These are phyloP conservation scores for Galaxea fascicularis DNA, from an alignment of 92 coral and sea anemone species.

Conservation along the genomic window DNA sequence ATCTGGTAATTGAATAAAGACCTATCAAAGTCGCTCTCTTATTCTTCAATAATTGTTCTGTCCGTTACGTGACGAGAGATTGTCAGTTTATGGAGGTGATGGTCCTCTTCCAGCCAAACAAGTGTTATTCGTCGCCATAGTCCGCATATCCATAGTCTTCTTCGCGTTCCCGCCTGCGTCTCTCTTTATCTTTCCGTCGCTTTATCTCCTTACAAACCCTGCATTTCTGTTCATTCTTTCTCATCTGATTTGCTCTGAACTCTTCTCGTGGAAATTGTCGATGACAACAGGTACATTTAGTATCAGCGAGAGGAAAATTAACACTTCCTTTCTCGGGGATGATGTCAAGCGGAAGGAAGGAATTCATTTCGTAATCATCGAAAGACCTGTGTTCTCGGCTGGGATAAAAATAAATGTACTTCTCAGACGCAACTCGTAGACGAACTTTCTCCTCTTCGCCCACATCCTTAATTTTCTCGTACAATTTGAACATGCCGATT, in stretches of 20 bases:
- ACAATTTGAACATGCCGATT: conserved; percentile 67
- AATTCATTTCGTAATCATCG: conserved; percentile 76
- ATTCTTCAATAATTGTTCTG: too few species aligned
- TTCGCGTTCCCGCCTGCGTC: conserved; percentile 42
- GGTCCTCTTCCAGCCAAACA: too few species aligned
- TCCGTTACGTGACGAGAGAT: too few species aligned
- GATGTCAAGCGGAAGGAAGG: conserved; percentile 78
- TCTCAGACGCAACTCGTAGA: conserved; percentile 76
- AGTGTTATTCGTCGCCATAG: too few species aligned
- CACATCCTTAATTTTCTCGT: conserved; percentile 68
- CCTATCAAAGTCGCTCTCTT: too few species aligned
- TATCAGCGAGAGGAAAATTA: conserved; percentile 57
- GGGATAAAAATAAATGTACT: conserved; percentile 74
- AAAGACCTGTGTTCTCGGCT: conserved; percentile 57
- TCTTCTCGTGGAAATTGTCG: conserved; percentile 73
- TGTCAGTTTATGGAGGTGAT: too few species aligned
- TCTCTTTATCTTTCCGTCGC: conserved; percentile 59
- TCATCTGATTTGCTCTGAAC: conserved; percentile 69
- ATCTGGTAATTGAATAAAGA: too few species aligned
- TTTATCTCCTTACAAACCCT: conserved; percentile 88
- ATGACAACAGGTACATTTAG: conserved; percentile 67
- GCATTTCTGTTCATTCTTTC: conserved; percentile 76
- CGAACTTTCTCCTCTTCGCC: conserved; percentile 63
- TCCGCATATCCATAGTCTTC: background rate
- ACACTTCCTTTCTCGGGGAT: conserved; percentile 80